A percentile compares a stretch with the other conserved stretches of the same genome.
phyloP scores from a whole-genome alignment of 2,797 vertebrate species.

The Enteromius viviparus region DNA sequence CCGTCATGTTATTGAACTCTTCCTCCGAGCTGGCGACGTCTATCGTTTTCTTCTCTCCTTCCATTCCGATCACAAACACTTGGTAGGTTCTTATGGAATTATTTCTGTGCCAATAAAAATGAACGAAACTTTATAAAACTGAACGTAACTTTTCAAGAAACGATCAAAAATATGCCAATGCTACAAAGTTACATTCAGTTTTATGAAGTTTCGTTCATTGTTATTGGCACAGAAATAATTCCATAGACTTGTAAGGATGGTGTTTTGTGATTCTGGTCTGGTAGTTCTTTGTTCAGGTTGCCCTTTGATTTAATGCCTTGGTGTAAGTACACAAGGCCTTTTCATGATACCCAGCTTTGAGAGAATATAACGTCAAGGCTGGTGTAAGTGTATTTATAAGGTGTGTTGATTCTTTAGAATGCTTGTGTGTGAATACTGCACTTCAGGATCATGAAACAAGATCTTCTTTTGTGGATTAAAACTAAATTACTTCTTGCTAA shows the following conservation, averaged over 20 bases:
- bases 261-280: constrained; percentile 19
- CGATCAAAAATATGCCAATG: no score
- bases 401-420: background rate
- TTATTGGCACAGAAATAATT: no score
- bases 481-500: background rate
- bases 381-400: background rate
- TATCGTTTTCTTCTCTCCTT: constrained; percentile 60
- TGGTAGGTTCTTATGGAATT: constrained; percentile 64
- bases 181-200: no score
- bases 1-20: constrained; percentile 64
- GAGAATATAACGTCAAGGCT: background rate
- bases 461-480: background rate
- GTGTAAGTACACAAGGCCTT: constrained; percentile 10
- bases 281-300: constrained; percentile 3
- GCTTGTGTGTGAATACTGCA: background rate
- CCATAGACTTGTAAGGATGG: background rate
- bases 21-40: constrained; percentile 68
- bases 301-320: constrained; percentile 6
- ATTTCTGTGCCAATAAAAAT: no score
- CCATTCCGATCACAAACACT: constrained; percentile 60
- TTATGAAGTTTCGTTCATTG: no score
- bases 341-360: constrained; percentile 11
- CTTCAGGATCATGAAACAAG: background rate
- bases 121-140: no score
- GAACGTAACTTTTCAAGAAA: no score